phyloP scores from a whole-genome alignment of 2,888 invertebrate species.

The Yponomeuta plumbellus region DNA sequence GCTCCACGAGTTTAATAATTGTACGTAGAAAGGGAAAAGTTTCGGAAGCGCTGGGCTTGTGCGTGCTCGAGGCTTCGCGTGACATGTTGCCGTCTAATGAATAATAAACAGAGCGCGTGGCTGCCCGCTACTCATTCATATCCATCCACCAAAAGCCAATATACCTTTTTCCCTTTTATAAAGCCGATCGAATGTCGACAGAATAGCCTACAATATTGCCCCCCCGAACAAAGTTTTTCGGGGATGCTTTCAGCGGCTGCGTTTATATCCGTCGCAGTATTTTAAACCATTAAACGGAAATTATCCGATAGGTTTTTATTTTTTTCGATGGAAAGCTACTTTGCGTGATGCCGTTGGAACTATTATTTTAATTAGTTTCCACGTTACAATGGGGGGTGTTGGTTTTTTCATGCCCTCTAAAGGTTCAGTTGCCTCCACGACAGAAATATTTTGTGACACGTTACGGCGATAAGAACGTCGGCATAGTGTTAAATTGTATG shows the following conservation, averaged over 20 bases:
- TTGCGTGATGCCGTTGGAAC: conserved; percentile 60
- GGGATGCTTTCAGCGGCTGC: conserved; percentile 6
- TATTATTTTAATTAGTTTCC: conserved; percentile 73
- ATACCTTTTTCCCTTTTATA: conserved; percentile 51
- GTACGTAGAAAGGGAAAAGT: conserved; percentile 38
- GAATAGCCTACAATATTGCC: conserved; percentile 48
- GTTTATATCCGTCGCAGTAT: conserved; percentile 23
- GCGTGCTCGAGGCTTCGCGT: conserved; percentile 67
- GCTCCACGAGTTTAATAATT: background rate
- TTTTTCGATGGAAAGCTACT: conserved; percentile 44
- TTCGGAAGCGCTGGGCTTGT: conserved; percentile 61
- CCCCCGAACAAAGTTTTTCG: conserved; percentile 23
- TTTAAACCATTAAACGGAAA: background rate
- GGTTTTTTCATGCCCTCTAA: conserved; percentile 31
- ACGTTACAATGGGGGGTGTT: conserved; percentile 47
- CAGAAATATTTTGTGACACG: conserved; percentile 29
- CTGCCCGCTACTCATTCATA: conserved; percentile 69
- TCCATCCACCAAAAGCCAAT: conserved; percentile 63
- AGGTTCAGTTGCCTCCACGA: conserved; percentile 48
- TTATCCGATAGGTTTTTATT: conserved; percentile 33
- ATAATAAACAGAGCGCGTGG: conserved; percentile 62
- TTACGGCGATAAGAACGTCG: background rate
- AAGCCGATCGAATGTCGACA: conserved; percentile 54
- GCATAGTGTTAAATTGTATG: conserved; percentile 1
- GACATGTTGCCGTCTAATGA: conserved; percentile 70